These are phyloP conservation scores for Phenganax stokvisi DNA, from an alignment of 92 coral and sea anemone genomes.

Conservation along the genomic window DNA sequence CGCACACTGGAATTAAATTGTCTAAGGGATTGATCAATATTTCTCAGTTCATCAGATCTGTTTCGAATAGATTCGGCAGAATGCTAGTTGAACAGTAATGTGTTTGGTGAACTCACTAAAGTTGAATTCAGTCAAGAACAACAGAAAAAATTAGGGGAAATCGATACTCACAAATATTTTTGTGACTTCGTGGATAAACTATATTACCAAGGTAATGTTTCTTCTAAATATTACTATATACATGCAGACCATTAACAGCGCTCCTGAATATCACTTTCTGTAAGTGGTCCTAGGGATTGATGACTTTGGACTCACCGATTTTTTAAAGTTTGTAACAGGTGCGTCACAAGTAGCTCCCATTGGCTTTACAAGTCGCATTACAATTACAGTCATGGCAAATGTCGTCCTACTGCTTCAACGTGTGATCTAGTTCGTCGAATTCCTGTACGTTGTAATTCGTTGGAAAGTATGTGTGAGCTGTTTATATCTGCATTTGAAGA, in stretches of 20 bases:
- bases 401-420: conserved; percentile 6
- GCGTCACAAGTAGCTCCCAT: neutral
- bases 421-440: neutral
- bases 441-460: conserved; percentile 1
- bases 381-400: neutral
- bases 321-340: conserved; percentile 2
- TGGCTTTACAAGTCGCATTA: neutral
- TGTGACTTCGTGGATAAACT: conserved; percentile 9
- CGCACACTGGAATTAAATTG: too few species aligned
- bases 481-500: neutral
- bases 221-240: neutral
- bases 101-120: neutral
- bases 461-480: conserved; percentile 5
- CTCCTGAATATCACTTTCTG: neutral
- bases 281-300: neutral
- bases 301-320: neutral
- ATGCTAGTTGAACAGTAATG: neutral
- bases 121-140: neutral
- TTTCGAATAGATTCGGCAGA: neutral
- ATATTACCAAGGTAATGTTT: neutral
- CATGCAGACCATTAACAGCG: neutral
- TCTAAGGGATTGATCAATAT: too few species aligned
- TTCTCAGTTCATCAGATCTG: too few species aligned
- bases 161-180: conserved; percentile 1
- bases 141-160: neutral